These are phyloP conservation scores for Thereva unica DNA, from an alignment of 2,888 invertebrate genomes.

Conservation along the genomic window DNA sequence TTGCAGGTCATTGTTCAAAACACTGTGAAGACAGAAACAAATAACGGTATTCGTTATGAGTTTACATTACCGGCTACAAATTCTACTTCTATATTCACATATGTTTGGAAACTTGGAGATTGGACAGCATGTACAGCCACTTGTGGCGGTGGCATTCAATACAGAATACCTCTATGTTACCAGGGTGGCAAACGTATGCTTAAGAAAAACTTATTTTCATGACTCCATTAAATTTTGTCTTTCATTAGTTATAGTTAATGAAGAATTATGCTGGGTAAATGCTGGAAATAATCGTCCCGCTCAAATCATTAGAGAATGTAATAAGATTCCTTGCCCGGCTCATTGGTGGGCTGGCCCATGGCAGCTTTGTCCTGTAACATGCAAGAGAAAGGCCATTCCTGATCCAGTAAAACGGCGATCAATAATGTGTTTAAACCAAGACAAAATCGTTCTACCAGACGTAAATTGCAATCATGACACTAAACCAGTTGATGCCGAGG, in stretches of 20 bases:
- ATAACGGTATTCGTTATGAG: slow-evolving; percentile 82
- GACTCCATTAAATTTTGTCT: too few relatives aligned
- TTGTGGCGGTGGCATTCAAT: slow-evolving; percentile 77
- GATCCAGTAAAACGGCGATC: slow-evolving; percentile 66
- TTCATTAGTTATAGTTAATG: slow-evolving; percentile 62
- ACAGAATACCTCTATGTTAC: slow-evolving; percentile 60
- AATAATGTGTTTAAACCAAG: slow-evolving; percentile 76
- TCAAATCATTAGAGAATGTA: slow-evolving; percentile 69
- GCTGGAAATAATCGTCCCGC: slow-evolving; percentile 62
- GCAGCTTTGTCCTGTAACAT: slow-evolving; percentile 79
- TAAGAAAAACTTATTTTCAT: neutral
- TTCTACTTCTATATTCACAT: slow-evolving; percentile 66
- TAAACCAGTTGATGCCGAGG: slow-evolving; percentile 70
- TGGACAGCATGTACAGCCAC: slow-evolving; percentile 79
- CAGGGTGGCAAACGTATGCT: slow-evolving; percentile 60
- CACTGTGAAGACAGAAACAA: slow-evolving; percentile 62
- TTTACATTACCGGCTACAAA: slow-evolving; percentile 65
- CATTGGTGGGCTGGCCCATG: slow-evolving; percentile 88
- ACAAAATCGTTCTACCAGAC: slow-evolving; percentile 77
- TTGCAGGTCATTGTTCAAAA: slow-evolving; percentile 72
- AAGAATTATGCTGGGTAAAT: slow-evolving; percentile 64
- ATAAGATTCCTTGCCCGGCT: slow-evolving; percentile 68
- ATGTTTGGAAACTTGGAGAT: slow-evolving; percentile 75
- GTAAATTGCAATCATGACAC: slow-evolving; percentile 68
- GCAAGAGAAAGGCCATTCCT: slow-evolving; percentile 58